Percentiles rank a stretch among this genome's conserved stretches.
These are phyloP conservation scores for Steinernema feltiae DNA, from an alignment of 1,140 invertebrate genomes.

Conservation along the genomic window DNA sequence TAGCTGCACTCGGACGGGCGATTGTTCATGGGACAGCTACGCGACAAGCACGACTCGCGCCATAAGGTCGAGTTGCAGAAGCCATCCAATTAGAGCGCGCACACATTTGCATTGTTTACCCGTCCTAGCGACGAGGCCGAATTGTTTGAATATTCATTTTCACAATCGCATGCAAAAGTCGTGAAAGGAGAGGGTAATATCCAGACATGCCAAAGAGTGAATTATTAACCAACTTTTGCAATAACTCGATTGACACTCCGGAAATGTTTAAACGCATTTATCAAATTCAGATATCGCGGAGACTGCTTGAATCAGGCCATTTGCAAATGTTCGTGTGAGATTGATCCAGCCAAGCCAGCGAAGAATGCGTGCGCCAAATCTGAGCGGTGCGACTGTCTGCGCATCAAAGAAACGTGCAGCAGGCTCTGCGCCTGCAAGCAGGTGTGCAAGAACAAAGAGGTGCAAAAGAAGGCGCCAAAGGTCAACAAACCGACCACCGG, in stretches of 20 bases:
- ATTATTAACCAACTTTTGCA: too few relatives aligned
- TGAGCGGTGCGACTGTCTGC: constrained; percentile 54
- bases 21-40: constrained; percentile 3
- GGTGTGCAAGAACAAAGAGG: constrained; percentile 57
- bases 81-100: background rate
- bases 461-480: constrained; percentile 50
- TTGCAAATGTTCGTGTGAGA: constrained; percentile 58
- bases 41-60: background rate
- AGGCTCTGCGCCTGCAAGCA: constrained; percentile 58
- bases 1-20: background rate
- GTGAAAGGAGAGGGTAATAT: too few relatives aligned
- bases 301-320: constrained; percentile 57
- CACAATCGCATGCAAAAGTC: background rate
- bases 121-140: background rate
- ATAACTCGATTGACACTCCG: too few relatives aligned
- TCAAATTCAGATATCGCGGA: constrained; percentile 51
- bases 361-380: constrained; percentile 56
- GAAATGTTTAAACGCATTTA: background rate
- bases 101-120: background rate
- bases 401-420: constrained; percentile 56
- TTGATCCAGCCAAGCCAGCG: constrained; percentile 57
- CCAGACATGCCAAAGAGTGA: too few relatives aligned
- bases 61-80: background rate
- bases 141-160: background rate
- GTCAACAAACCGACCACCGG: constrained; percentile 50